These are phyloP conservation scores for Drosophila vallismaia DNA, from an alignment of 2,888 invertebrate genomes.

Conservation along the genomic window DNA sequence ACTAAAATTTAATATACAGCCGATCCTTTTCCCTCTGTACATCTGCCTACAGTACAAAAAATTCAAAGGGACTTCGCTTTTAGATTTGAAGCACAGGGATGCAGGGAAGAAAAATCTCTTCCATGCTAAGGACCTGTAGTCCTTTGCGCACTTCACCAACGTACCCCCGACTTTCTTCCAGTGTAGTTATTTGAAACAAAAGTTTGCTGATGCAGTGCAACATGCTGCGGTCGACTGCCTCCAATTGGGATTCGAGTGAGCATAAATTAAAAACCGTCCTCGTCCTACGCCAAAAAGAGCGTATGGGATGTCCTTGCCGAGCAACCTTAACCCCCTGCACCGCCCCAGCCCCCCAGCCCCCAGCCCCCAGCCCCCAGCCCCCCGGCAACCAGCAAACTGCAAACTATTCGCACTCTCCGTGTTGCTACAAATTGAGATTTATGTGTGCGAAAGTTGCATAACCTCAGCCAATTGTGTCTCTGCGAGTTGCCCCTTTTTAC, in stretches of 20 bases:
- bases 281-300: conserved; percentile 45
- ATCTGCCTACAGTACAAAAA: background rate
- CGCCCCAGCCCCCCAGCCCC: background rate
- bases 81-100: background rate
- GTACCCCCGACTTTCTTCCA: background rate
- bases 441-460: conserved; percentile 71
- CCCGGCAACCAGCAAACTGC: conserved; percentile 23
- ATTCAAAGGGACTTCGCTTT: background rate
- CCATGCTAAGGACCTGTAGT: too few relatives aligned
- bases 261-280: conserved; percentile 70
- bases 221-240: conserved; percentile 72
- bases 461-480: conserved; percentile 68
- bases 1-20: conserved; percentile 8
- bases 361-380: background rate
- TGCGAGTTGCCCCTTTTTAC: conserved; percentile 13
- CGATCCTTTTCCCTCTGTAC: background rate
- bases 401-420: conserved; percentile 73
- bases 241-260: conserved; percentile 75
- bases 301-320: conserved; percentile 49
- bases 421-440: conserved; percentile 76
- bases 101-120: too few relatives aligned
- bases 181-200: conserved; percentile 19
- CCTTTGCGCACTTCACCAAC: too few relatives aligned
- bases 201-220: conserved; percentile 60
- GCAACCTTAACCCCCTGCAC: conserved; percentile 4